Conservation (phyloP, 2,888 invertebrate genomes). For the Perithous albicinctus region DNA sequence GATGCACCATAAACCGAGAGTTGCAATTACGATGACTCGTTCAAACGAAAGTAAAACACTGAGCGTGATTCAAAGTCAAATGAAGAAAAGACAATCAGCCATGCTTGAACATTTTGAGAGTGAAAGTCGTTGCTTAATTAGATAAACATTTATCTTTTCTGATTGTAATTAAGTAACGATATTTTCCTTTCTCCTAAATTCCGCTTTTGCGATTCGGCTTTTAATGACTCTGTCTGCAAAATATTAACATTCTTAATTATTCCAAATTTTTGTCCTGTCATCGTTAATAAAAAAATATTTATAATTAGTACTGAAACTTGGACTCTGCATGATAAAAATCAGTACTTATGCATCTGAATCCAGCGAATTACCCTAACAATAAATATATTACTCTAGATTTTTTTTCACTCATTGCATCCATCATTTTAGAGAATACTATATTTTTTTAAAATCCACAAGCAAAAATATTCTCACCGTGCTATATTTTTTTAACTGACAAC, state of each 20-base stretch:
- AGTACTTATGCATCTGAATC: not conserved
- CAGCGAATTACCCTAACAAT: no score
- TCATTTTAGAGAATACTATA: no score
- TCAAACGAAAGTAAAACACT: slow-evolving; percentile 21
- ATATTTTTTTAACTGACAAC: no score
- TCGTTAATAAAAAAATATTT: not conserved
- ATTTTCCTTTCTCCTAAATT: not conserved
- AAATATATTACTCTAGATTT: no score
- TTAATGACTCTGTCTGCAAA: not conserved
- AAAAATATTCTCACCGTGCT: no score
- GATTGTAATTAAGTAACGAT: not conserved
- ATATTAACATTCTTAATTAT: not conserved
- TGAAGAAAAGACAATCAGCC: slow-evolving; percentile 20
- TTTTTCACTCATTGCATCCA: no score
- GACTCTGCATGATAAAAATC: not conserved
- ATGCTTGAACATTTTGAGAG: slow-evolving; percentile 1
- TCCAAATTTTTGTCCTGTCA: not conserved
- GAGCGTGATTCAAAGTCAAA: slow-evolving; percentile 13
- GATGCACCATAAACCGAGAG: not conserved
- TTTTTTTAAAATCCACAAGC: no score
- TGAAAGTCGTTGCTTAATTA: slow-evolving; percentile 28
- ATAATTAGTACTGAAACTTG: not conserved
- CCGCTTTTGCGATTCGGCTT: not conserved
- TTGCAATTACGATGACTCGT: slow-evolving; percentile 28
- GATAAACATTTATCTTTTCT: not conserved